Conservation (phyloP, 2,888 invertebrate species). For the Lamellibrachia columna region DNA sequence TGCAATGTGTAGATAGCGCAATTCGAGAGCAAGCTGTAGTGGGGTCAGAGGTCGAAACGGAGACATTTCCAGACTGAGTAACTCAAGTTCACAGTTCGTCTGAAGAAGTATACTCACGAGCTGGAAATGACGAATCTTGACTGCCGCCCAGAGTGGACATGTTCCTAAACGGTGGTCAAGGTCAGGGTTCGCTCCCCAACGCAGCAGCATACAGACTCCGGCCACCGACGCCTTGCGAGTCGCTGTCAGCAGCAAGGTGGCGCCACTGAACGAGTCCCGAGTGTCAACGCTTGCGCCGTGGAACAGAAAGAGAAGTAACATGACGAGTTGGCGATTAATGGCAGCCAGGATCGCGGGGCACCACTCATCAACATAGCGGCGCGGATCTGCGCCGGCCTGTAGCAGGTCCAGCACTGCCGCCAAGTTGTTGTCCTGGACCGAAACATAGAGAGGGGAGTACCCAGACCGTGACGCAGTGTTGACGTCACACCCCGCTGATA, state of each 20-base stretch:
- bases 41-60: constrained; percentile 29
- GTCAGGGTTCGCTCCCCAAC: constrained; percentile 30
- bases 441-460: constrained; percentile 26
- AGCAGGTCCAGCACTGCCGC: constrained; percentile 31
- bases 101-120: constrained; percentile 27
- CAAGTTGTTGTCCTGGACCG: constrained; percentile 25
- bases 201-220: constrained; percentile 27
- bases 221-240: constrained; percentile 26
- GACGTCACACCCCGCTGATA: constrained; percentile 30
- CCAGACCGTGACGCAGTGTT: constrained; percentile 20
- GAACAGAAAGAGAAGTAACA: constrained; percentile 26
- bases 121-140: constrained; percentile 23
- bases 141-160: constrained; percentile 37
- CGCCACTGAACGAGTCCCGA: constrained; percentile 24
- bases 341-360: background rate
- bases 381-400: constrained; percentile 28
- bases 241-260: constrained; percentile 29
- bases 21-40: constrained; percentile 32
- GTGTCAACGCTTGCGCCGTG: constrained; percentile 30
- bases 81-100: constrained; percentile 31
- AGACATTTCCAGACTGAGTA: constrained; percentile 27
- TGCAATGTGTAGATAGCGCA: constrained; percentile 25
- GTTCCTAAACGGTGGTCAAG: constrained; percentile 31
- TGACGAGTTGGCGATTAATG: constrained; percentile 20
- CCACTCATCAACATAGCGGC: constrained; percentile 18